Percentiles rank a stretch among this genome's conserved stretches.
Evolutionary conservation across 2,888 invertebrate species (phyloP).

Genomic region (Andrena fulva): DNA sequence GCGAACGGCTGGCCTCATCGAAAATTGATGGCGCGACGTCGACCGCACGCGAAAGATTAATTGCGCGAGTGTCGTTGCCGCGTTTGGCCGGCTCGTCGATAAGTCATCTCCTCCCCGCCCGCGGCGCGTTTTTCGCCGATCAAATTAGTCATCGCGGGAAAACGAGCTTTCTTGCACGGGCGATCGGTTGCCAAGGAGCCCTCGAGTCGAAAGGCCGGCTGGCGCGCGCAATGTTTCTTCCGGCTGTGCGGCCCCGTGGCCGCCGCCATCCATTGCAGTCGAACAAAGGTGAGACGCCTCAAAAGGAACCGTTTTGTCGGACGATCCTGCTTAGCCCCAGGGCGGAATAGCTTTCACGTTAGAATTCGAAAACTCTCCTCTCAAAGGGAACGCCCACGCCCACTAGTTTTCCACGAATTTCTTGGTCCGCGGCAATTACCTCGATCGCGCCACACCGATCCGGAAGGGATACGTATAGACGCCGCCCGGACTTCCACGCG

Average conservation of each 20-base stretch:
- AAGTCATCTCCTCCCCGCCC: slow-evolving; percentile 24
- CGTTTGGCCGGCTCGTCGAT: slow-evolving; percentile 32
- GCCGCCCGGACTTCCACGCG: slow-evolving; percentile 13
- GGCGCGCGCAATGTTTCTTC: slow-evolving; percentile 41
- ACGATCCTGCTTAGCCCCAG: slow-evolving; percentile 29
- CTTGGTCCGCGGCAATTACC: slow-evolving; percentile 51
- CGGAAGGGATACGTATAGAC: neutral
- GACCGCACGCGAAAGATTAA: slow-evolving; percentile 51
- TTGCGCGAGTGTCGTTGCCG: slow-evolving; percentile 42
- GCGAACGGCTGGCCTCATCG: slow-evolving; percentile 20
- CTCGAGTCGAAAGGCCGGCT: slow-evolving; percentile 21
- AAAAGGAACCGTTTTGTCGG: slow-evolving; percentile 67
- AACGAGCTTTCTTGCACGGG: slow-evolving; percentile 35
- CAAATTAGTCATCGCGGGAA: slow-evolving; percentile 36
- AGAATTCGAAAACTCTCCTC: slow-evolving; percentile 59
- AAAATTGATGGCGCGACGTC: slow-evolving; percentile 46
- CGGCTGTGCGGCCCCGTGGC: neutral
- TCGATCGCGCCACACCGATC: slow-evolving; percentile 24
- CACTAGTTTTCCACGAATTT: slow-evolving; percentile 37
- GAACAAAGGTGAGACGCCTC: slow-evolving; percentile 65
- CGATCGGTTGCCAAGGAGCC: slow-evolving; percentile 32
- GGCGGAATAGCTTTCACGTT: slow-evolving; percentile 49
- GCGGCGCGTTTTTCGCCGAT: slow-evolving; percentile 37
- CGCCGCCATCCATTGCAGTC: slow-evolving; percentile 29
- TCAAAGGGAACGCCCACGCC: slow-evolving; percentile 47